Evolutionary conservation across 2,888 invertebrate species (phyloP).

Genomic region (Campaea margaritaria): DNA sequence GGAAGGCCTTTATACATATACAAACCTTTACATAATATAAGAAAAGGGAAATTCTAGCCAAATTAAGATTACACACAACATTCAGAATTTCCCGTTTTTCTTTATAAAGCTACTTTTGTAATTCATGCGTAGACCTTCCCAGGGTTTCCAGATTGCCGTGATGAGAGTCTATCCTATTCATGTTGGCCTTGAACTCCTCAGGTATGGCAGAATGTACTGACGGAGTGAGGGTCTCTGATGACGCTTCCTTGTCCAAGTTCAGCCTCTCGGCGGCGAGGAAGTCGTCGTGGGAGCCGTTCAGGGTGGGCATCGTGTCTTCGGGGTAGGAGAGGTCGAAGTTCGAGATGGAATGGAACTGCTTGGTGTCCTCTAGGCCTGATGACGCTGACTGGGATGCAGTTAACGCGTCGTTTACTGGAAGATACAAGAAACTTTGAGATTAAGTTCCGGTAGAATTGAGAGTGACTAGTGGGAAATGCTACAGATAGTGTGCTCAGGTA

Average conservation of each 20-base stretch:
- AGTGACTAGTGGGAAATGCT: too few relatives aligned
- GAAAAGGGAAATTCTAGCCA: too few relatives aligned
- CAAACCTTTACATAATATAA: too few relatives aligned
- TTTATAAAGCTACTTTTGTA: slow-evolving; percentile 36
- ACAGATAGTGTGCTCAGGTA: too few relatives aligned
- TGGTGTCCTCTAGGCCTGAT: slow-evolving; percentile 63
- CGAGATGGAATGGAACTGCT: slow-evolving; percentile 57
- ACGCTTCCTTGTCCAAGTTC: slow-evolving; percentile 53
- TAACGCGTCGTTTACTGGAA: slow-evolving; percentile 57
- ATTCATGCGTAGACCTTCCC: slow-evolving; percentile 52
- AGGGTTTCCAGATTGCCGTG: slow-evolving; percentile 72
- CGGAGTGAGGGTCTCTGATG: slow-evolving; percentile 53
- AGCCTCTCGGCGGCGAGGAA: slow-evolving; percentile 65
- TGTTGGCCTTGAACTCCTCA: slow-evolving; percentile 75
- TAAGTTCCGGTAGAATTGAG: too few relatives aligned
- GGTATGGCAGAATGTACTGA: slow-evolving; percentile 44
- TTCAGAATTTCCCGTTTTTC: too few relatives aligned
- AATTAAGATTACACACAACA: too few relatives aligned
- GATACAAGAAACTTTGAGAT: too few relatives aligned
- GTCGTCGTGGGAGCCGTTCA: slow-evolving; percentile 69
- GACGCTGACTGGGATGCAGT: slow-evolving; percentile 64
- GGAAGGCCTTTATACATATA: too few relatives aligned
- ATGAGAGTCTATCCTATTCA: slow-evolving; percentile 81
- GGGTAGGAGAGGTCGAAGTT: slow-evolving; percentile 68
- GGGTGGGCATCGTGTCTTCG: slow-evolving; percentile 44